Conservation (phyloP, 2,888 invertebrate genomes). For the Hydraecia micacea region DNA sequence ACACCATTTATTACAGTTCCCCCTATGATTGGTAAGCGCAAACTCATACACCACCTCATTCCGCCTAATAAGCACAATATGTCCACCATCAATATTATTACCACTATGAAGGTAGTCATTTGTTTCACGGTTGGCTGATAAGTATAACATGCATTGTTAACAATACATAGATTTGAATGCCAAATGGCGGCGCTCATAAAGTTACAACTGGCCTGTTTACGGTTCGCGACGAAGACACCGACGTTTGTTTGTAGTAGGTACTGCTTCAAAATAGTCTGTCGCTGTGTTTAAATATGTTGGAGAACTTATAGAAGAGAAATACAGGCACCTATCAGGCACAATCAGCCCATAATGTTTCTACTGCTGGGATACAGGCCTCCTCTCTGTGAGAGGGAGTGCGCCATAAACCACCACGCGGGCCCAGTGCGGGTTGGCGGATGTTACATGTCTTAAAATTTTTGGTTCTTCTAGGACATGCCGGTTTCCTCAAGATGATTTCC, state of each 20-base stretch:
- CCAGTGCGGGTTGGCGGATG: no score
- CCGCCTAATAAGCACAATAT: background rate
- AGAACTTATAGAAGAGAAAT: background rate
- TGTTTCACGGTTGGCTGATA: slow-evolving; percentile 45
- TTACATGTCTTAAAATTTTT: no score
- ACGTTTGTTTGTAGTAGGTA: slow-evolving; percentile 29
- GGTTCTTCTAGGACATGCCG: no score
- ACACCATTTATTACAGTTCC: background rate
- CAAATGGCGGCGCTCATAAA: slow-evolving; percentile 58
- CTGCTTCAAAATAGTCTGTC: slow-evolving; percentile 12
- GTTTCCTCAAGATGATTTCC: no score
- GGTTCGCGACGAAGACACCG: slow-evolving; percentile 9
- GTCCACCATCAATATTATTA: slow-evolving; percentile 10
- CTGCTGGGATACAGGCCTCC: no score
- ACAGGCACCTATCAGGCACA: background rate
- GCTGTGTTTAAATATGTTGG: slow-evolving; percentile 1
- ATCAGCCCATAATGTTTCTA: no score
- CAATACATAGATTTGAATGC: slow-evolving; percentile 66
- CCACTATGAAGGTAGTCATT: slow-evolving; percentile 20
- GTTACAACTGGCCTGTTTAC: slow-evolving; percentile 45
- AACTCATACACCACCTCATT: background rate
- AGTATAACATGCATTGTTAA: slow-evolving; percentile 60
- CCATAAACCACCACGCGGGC: no score
- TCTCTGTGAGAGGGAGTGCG: no score
- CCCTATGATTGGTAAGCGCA: background rate